phyloP scores from a whole-genome alignment of 2,113 vertebrate genomes.

The Lepus timidus region DNA sequence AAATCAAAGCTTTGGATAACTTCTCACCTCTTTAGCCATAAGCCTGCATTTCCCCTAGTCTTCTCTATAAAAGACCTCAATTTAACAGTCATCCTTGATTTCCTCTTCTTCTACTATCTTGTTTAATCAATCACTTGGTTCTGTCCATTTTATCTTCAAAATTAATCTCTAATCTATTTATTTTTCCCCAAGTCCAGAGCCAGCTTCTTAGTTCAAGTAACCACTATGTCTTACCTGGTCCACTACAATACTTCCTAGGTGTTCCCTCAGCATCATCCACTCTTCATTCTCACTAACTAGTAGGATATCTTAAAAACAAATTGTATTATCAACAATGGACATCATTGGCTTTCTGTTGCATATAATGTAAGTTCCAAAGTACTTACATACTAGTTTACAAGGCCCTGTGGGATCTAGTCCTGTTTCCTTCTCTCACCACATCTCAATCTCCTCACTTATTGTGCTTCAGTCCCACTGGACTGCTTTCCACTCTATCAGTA shows the following conservation, averaged over 20 bases:
- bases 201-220: background rate
- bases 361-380: background rate
- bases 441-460: background rate
- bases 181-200: background rate
- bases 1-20: background rate
- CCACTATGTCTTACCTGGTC: background rate
- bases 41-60: background rate
- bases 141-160: background rate
- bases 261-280: background rate
- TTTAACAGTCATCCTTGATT: background rate
- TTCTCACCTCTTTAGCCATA: background rate
- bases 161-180: background rate
- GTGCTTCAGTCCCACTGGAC: background rate
- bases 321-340: background rate
- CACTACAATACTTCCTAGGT: background rate
- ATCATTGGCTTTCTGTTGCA: background rate
- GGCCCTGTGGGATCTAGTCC: background rate
- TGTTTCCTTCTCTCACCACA: background rate
- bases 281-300: background rate
- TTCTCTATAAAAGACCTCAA: background rate
- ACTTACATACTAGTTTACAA: background rate
- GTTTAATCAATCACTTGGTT: background rate
- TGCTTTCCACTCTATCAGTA: background rate
- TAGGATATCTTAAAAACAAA: background rate
- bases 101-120: background rate